phyloP scores from a whole-genome alignment of 2,888 invertebrate species.

The Orchestes rusci region DNA sequence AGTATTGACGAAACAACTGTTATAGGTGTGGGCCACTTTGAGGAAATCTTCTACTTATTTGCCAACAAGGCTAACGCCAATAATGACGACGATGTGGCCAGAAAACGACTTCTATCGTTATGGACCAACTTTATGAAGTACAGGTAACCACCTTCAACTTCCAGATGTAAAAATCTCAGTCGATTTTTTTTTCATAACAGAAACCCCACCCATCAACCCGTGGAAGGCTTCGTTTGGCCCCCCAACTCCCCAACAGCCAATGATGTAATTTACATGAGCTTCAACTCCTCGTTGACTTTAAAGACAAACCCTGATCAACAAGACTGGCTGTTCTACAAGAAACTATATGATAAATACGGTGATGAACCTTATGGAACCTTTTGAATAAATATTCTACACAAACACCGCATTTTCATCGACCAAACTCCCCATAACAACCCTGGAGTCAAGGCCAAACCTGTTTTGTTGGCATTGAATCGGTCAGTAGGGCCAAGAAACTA shows the following conservation, averaged over 20 bases:
- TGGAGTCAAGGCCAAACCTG: neutral
- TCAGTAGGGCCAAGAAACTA: too few relatives aligned
- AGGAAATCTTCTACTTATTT: conserved; percentile 30
- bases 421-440: conserved; percentile 11
- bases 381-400: too few relatives aligned
- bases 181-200: conserved; percentile 19
- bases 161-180: neutral
- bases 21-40: conserved; percentile 29
- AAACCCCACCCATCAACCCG: conserved; percentile 16
- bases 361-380: conserved; percentile 27
- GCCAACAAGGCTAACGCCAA: conserved; percentile 16
- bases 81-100: conserved; percentile 22
- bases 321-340: conserved; percentile 27
- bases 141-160: conserved; percentile 27
- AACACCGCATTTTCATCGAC: conserved; percentile 12
- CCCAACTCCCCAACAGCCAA: conserved; percentile 9
- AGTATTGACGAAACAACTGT: too few relatives aligned
- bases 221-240: conserved; percentile 12
- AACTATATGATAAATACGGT: conserved; percentile 25
- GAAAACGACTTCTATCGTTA: conserved; percentile 27
- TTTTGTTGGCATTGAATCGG: conserved; percentile 3
- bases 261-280: conserved; percentile 12
- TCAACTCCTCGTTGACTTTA: conserved; percentile 12
- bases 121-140: conserved; percentile 35
- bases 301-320: conserved; percentile 21